Percentiles rank a stretch among this genome's conserved stretches.
phyloP scores from a whole-genome alignment of 2,797 vertebrate genomes.

The Psittacula echo region DNA sequence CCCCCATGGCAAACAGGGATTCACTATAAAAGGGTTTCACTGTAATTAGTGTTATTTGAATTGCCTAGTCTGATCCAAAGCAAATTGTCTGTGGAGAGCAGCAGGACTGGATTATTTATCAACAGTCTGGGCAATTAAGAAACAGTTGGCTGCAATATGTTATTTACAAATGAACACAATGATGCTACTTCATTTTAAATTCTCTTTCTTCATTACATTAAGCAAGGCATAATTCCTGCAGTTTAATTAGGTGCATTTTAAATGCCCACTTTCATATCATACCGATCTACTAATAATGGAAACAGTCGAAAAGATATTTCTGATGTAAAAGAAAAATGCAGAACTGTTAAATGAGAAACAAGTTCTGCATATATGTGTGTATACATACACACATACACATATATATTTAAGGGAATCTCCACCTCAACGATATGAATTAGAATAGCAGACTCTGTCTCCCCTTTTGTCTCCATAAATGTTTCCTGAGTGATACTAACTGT shows the following conservation, averaged over 20 bases:
- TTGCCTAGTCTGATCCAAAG: slow-evolving; percentile 91
- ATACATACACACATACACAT: background rate
- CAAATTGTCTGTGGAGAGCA: slow-evolving; percentile 90
- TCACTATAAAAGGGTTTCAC: slow-evolving; percentile 72
- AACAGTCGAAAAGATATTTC: slow-evolving; percentile 24
- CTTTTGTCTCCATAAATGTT: background rate
- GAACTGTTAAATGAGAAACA: background rate
- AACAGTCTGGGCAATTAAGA: slow-evolving; percentile 94
- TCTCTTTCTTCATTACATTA: slow-evolving; percentile 76
- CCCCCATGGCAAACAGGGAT: slow-evolving; percentile 66
- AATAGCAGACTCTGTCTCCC: background rate
- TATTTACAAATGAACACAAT: slow-evolving; percentile 85
- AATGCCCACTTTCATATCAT: slow-evolving; percentile 60
- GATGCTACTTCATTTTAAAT: slow-evolving; percentile 78
- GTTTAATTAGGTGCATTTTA: slow-evolving; percentile 74
- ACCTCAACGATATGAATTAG: background rate
- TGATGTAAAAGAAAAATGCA: background rate
- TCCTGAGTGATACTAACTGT: background rate
- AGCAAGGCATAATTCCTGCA: slow-evolving; percentile 68
- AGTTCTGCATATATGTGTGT: fast-evolving
- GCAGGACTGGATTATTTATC: slow-evolving; percentile 91
- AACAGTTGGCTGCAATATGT: slow-evolving; percentile 93
- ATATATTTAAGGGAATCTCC: background rate
- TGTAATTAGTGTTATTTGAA: slow-evolving; percentile 89
- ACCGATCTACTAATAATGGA: slow-evolving; percentile 58